Conservation (phyloP, 2,888 invertebrate species). For the Allygus modestus region DNA sequence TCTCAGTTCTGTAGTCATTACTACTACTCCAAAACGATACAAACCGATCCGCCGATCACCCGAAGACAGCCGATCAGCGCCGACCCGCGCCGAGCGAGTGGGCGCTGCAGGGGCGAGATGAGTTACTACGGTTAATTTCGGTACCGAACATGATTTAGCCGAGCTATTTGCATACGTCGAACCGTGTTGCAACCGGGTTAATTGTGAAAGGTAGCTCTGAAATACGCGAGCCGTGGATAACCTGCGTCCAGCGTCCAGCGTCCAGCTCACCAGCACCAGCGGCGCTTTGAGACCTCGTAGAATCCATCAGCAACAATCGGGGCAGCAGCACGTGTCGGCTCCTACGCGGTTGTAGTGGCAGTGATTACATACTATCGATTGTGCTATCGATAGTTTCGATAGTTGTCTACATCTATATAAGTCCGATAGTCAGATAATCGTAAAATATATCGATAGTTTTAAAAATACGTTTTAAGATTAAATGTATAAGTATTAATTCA, state of each 20-base stretch:
- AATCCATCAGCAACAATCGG: not conserved
- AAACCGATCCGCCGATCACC: no score
- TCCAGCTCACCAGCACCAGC: not conserved
- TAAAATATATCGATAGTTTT: no score
- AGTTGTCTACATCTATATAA: no score
- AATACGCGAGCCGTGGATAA: constrained; percentile 32
- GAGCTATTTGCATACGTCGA: constrained; percentile 45
- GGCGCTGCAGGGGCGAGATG: constrained; percentile 21
- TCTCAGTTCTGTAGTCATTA: no score
- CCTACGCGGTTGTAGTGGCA: no score
- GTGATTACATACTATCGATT: no score
- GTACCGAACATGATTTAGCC: constrained; percentile 50
- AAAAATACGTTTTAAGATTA: no score
- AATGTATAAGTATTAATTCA: no score
- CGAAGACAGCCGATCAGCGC: not conserved
- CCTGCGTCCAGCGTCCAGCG: not conserved
- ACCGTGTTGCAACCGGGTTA: constrained; percentile 37
- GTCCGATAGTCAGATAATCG: no score
- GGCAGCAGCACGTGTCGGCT: no score
- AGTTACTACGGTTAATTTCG: constrained; percentile 40
- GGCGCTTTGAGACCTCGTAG: not conserved
- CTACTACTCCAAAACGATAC: no score
- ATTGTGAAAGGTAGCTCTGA: constrained; percentile 33
- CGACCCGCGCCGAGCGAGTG: not conserved
- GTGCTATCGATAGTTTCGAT: no score